Base-by-base conservation (phyloP, 2,797 vertebrate species). In the Galagoides demidoff region DNA sequence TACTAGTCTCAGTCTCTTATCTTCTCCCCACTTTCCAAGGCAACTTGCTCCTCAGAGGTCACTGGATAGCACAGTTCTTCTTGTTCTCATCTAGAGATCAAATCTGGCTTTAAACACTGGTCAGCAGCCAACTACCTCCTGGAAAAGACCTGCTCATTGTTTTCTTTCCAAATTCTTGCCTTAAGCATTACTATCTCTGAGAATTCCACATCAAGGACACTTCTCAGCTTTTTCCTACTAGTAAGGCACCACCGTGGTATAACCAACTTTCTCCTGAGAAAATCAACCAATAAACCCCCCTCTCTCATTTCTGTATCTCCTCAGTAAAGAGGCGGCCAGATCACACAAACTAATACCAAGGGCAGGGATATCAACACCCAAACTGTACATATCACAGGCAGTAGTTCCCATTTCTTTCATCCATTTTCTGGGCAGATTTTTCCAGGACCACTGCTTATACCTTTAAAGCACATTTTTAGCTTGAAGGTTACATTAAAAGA, bases 131-230 rank as follows among this genome's bases (percentile, higher is more conserved):
- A 27, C 81, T 37, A 25, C 43, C 89, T 91, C 76, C 79, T 93
- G 86, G 78, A 97, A 82, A 89, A 87, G 81, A 93, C 92, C 95
- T 74, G 95, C 68, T 92, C 34, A 1, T 43, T 79, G 86, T 88
- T 95, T 76, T 66, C 68, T 85, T 96, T 91, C 83, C 94, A 87
- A 94, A 88, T 70, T 86, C 83, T 73, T 86, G 70, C 90, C 88
- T 86, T 34, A 14, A 29, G 57, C 73, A 45, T 85, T 59, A 70
- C 16, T 12, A 13, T 84, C 87, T 93, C 84, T 37, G 63, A 92
- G 66, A 95, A 85, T 61, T 92, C 57, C 57, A 94, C 8, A 31
- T 2, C 12, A 49, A 95, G 55, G 64, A 83, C 49, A 85, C 71
- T 87, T 74, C 91, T 86, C 64, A 6, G 31, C n/a, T 73, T 92